Percentiles rank a stretch among this genome's conserved stretches.
Evolutionary conservation across 2,113 vertebrate genomes (phyloP).

Genomic region (Tychaedon coryphoeus): DNA sequence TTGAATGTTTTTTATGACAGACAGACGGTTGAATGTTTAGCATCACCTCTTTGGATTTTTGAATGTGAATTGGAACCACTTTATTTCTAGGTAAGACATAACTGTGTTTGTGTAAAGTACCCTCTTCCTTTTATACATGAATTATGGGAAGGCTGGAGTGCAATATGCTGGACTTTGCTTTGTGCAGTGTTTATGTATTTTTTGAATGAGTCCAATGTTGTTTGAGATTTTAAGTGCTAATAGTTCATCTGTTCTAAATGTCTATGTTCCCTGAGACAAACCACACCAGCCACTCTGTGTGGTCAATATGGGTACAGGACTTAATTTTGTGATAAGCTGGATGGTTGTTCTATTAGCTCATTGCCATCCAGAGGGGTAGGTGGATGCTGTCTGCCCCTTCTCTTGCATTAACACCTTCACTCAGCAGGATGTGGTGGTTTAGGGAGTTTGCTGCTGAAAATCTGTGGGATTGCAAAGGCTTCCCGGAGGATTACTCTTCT

Average conservation of each 20-base stretch:
- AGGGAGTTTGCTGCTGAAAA: not conserved
- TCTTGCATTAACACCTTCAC: not conserved
- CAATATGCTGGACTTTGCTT: not conserved
- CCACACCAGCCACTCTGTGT: not conserved
- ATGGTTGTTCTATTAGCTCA: not conserved
- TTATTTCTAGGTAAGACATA: slow-evolving; percentile 58
- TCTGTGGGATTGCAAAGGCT: not conserved
- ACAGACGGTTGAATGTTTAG: not conserved
- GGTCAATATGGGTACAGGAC: fast-evolving
- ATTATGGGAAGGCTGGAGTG: not conserved
- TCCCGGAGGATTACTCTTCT: not conserved
- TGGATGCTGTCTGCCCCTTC: not conserved
- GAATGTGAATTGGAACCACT: slow-evolving; percentile 46
- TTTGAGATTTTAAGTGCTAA: not conserved
- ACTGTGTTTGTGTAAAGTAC: not conserved
- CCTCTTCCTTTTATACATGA: not conserved
- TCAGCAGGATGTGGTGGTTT: not conserved
- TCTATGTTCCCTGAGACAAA: not conserved
- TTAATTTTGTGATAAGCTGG: not conserved
- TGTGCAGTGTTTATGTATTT: not conserved
- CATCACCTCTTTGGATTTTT: slow-evolving; percentile 18
- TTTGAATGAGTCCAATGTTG: not conserved
- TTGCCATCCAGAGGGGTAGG: not conserved
- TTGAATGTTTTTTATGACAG: not conserved
- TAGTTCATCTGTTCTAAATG: not conserved